Evolutionary conservation across 2,113 vertebrate genomes (phyloP).

Genomic region (Ophthalmolycus amberensis): DNA sequence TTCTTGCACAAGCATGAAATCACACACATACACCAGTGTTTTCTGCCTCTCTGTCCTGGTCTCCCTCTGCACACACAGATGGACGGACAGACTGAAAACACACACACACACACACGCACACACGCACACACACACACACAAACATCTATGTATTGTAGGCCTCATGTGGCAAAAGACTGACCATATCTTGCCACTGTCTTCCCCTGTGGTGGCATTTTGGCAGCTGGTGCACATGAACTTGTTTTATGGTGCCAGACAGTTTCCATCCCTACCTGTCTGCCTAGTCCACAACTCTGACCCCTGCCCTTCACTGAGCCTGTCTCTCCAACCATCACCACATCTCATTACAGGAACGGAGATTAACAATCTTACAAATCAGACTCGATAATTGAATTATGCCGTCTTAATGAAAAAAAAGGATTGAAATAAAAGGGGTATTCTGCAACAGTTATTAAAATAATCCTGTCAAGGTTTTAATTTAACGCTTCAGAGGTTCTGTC

Average conservation of each 20-base stretch:
- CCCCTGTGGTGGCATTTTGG: slow-evolving; percentile 33
- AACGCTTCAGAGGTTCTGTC: slow-evolving; percentile 71
- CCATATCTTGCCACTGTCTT: slow-evolving; percentile 31
- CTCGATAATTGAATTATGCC: slow-evolving; percentile 78
- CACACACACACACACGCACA: background rate
- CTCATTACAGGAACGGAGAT: slow-evolving; percentile 73
- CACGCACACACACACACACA: background rate
- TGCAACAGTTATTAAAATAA: slow-evolving; percentile 76
- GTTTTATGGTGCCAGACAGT: slow-evolving; percentile 41
- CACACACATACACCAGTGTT: slow-evolving; percentile 26
- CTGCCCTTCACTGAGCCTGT: slow-evolving; percentile 15
- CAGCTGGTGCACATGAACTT: slow-evolving; percentile 45
- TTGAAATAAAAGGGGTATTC: slow-evolving; percentile 70
- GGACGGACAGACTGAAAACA: slow-evolving; percentile 10
- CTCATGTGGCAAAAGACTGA: slow-evolving; percentile 20
- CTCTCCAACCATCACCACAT: slow-evolving; percentile 36
- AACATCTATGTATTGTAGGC: slow-evolving; percentile 13
- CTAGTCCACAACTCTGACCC: slow-evolving; percentile 23
- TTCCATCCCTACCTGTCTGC: slow-evolving; percentile 40
- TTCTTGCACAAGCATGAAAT: slow-evolving; percentile 58
- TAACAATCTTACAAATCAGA: slow-evolving; percentile 78
- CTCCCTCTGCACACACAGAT: slow-evolving; percentile 12
- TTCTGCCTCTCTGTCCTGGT: slow-evolving; percentile 14
- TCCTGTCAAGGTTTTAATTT: slow-evolving; percentile 74
- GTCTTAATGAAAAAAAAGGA: slow-evolving; percentile 69